Evolutionary conservation across 1,140 invertebrate genomes (phyloP), one percentile per base, ranked within the genome.

Genomic region (Zaprionus ghesquierei): DNA sequence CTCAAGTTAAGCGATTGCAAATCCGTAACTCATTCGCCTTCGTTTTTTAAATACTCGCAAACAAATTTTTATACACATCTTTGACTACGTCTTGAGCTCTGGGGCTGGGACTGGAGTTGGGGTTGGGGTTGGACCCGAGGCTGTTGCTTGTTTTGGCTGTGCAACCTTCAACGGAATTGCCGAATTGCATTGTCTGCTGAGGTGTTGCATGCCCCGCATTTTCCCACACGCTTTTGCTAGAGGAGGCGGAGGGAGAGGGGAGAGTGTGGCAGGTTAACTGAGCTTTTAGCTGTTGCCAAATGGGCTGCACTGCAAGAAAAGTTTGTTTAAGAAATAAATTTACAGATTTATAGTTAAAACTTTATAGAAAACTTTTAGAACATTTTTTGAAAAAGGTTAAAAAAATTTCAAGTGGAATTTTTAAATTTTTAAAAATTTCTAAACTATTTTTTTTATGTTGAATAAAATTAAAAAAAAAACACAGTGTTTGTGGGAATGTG

Each of bases 1-100:
- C 84, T 89, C 79, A 89, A 84, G 53, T 75, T 84, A 87, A 87
- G 73, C 87, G 77, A 90, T 87, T 82, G 80, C 87, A 90, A 90
- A 87, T 90, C 87, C 81, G 87, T 90, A 90, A 90, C 82, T 90
- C 79, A 90, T 81, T 90, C 79, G 71, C 56, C 54, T 64, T 76
- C 63, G 3, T 53, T 70, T 75, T 78, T 86, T 68, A 75, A 75
- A 75, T 75, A 70, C 72, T 63, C 54, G 64, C 74, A 77, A 60
- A 77, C 61, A 77, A 68, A 69, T 75, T 62, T 75, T 15, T 65
- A 71, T 63, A 49, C 65, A 63, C 65, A 63, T 56, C 44, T 66
- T 71, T 60, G 22, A 44, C 59, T 68, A 64, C 22, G 31, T n/a
- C 54, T 56, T 59, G 49, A 25, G 12, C 29, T 55, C 35, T 38